Evolutionary conservation across 2,888 invertebrate species (phyloP), one percentile per base, ranked within the genome.

Genomic region (Steinernema carpocapsae): DNA sequence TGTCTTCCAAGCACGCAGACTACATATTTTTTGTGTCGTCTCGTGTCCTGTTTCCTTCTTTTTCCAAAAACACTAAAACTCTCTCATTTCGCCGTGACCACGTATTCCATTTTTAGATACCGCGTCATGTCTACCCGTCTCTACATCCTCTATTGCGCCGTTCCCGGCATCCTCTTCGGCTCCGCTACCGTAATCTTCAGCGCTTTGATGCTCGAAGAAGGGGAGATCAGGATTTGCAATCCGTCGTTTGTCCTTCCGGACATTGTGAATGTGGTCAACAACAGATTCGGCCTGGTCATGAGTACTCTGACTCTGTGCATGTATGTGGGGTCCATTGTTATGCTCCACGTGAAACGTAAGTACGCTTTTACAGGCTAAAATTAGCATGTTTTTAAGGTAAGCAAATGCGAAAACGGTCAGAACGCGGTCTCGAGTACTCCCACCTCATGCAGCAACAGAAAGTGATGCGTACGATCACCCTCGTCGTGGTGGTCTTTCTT

Each of bases 321-420:
- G 6, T 56, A 56, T 17, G 56, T 56, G 26, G 22, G 4, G 3
- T 56, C 56, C 26, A 22, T 56, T 17, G 56, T 26, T 10, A 6
- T 56, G 24, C 56, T 56, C 26, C 56, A 56, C 6, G 26, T 56
- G 6, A 56, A 56, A 26, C 56, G 56, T 56, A 56, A 19, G 43
- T 43, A 43, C 43, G 10, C 43, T 43, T 7, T 43, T 7, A 43
- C 43, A 14, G 43, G 14, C 7, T 26, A 17, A 26, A 51, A 51
- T n/a, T 10, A 56, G 24, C 24, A 3, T 22, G 2, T 3, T 12
- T 43, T 56, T 56, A 7, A 56, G 56, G 56, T 26, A 56, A 56
- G 17, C n/a, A 14, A 6, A 56, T 56, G 56, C 14, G 56, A 26
- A 14, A 19, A 6, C 19, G 56, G 14, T 56, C 56, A 4, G 56